Evolutionary conservation across 2,113 vertebrate species (phyloP), one percentile per base, ranked within the genome.

Genomic region (Lycaon pictus): DNA sequence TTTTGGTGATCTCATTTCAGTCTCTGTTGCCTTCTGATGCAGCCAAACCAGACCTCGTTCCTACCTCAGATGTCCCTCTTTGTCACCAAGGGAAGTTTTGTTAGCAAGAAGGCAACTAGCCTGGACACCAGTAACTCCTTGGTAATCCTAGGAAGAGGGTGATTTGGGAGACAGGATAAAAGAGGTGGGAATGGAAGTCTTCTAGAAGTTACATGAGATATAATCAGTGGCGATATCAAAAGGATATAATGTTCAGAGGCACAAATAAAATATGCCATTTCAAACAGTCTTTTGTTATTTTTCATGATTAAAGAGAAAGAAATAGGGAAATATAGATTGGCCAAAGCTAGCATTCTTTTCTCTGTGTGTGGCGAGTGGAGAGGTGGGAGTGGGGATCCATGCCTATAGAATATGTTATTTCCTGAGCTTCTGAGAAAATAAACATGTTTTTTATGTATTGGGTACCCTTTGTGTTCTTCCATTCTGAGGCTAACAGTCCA

Each of bases 221-320:
- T 13, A 53, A 55, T 60, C 35, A 29, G 7, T 37, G 8, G 6
- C 67, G 20, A 11, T 67, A 60, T 22, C 58, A 72, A 51, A 81
- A 88, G 35, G 82, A 35, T 56, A 37, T 58, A 11, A 27, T 67
- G 12, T 90, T 81, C 85, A 53, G 51, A 91, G 13, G 22, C 4
- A 22, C 25, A 91, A 97, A 72, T 63, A 92, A 95, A 93, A 86
- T 56, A 11, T n/a, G 16, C 32, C 32, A 58, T 63, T 72, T 95
- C 63, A 67, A 67, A 16, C 4, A 16, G 89, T 51, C 62, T 86
- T 86, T 88, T 74, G 25, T 88, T 71, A 87, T 82, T 12, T 60
- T 94, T 71, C 29, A 25, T 83, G 7, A 17, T 74, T 79, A 32
- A 67, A 89, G 55, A 56, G 19, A 93, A 86, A 92, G 43, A 56